phyloP scores from a whole-genome alignment of 2,888 invertebrate species.

The Dasysyrphus albostriatus region DNA sequence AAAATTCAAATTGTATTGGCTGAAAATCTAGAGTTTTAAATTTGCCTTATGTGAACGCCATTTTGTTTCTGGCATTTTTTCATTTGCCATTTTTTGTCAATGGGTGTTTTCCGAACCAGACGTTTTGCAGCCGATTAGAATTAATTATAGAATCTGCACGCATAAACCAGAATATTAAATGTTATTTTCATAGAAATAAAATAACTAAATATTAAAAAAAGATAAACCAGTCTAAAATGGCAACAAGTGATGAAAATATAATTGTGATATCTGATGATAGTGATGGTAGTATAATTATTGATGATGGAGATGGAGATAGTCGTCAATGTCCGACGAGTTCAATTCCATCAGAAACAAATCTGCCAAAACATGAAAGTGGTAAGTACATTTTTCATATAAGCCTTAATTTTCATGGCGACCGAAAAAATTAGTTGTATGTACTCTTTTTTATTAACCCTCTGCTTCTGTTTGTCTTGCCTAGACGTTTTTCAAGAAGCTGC shows the following conservation, averaged over 20 bases:
- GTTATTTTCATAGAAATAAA: neutral
- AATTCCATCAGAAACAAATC: constrained; percentile 28
- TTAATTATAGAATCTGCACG: too few species aligned
- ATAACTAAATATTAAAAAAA: neutral
- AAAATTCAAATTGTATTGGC: too few species aligned
- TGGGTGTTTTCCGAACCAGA: too few species aligned
- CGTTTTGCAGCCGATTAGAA: too few species aligned
- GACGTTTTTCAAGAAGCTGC: constrained; percentile 47
- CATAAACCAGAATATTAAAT: too few species aligned
- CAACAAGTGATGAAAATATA: constrained; percentile 67
- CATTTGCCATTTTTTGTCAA: too few species aligned
- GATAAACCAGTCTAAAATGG: constrained; percentile 22
- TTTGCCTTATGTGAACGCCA: too few species aligned
- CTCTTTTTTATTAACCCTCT: neutral
- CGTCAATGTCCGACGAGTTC: constrained; percentile 30
- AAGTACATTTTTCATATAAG: neutral
- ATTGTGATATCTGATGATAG: constrained; percentile 59
- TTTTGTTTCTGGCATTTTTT: too few species aligned
- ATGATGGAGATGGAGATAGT: neutral
- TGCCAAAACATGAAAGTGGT: constrained; percentile 59
- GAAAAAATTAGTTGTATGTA: neutral
- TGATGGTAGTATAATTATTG: constrained; percentile 45
- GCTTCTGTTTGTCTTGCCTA: neutral
- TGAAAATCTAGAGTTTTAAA: too few species aligned
- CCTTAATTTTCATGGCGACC: neutral